These are phyloP conservation scores for Acridotheres tristis DNA, from an alignment of 2,797 vertebrate genomes.

Conservation along the genomic window DNA sequence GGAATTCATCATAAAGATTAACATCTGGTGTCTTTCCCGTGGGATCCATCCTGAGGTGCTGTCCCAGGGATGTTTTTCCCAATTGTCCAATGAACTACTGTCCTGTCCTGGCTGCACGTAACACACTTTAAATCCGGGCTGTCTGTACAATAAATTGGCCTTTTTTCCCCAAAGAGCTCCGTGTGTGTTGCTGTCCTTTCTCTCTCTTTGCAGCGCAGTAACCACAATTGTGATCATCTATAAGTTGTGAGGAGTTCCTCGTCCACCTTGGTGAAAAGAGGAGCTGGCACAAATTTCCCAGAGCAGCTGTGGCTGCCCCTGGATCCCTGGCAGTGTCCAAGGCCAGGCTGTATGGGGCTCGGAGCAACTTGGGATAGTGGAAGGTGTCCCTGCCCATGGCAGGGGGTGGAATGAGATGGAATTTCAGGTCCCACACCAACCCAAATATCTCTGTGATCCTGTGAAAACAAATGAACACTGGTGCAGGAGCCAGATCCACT, in stretches of 20 bases:
- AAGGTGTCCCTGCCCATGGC: neutral
- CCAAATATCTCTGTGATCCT: neutral
- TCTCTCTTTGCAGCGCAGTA: too few relatives aligned
- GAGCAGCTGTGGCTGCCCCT: neutral
- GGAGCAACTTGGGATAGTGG: fast-evolving
- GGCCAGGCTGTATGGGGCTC: fast-evolving
- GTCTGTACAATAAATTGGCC: too few relatives aligned
- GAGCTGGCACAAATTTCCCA: neutral
- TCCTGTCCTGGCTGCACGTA: too few relatives aligned
- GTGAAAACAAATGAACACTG: fast-evolving
- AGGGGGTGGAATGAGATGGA: fast-evolving
- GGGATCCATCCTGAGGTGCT: too few relatives aligned
- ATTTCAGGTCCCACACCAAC: neutral
- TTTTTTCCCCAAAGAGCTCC: too few relatives aligned
- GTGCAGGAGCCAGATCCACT: neutral
- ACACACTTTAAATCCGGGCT: too few relatives aligned
- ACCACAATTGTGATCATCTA: neutral
- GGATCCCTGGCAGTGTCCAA: neutral
- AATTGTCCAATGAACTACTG: too few relatives aligned
- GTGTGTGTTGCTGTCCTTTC: too few relatives aligned
- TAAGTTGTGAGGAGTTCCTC: fast-evolving
- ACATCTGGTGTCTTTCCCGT: too few relatives aligned
- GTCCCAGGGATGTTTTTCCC: too few relatives aligned
- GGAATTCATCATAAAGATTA: too few relatives aligned
- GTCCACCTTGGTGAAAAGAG: neutral